A percentile compares a stretch with the other conserved stretches of the same genome.
Conservation (phyloP, 2,888 invertebrate species). For the Chromoteleia sp. region DNA sequence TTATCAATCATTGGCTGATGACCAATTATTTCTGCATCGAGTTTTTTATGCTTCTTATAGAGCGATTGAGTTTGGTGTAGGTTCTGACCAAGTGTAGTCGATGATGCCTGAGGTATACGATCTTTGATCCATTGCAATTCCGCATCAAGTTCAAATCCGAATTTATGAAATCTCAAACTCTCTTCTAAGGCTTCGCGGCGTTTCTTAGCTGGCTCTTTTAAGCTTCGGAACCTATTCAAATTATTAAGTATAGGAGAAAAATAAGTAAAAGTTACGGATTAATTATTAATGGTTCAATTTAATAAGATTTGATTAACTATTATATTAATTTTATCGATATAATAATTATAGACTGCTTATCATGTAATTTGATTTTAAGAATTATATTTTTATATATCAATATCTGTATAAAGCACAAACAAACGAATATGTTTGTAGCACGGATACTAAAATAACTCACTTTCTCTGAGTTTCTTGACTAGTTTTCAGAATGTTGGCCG, state of each 20-base stretch:
- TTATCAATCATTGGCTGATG: slow-evolving; percentile 94
- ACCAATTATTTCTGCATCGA: slow-evolving; percentile 94
- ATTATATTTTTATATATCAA: too few species aligned
- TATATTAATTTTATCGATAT: too few species aligned
- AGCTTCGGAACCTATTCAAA: slow-evolving; percentile 87
- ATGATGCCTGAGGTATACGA: slow-evolving; percentile 92
- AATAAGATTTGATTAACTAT: not conserved
- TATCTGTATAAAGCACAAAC: slow-evolving; percentile 2
- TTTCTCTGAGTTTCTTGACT: slow-evolving; percentile 90
- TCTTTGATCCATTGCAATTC: slow-evolving; percentile 98
- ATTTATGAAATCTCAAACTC: slow-evolving; percentile 94
- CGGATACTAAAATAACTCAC: too few species aligned
- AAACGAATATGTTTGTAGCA: not conserved
- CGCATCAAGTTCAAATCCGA: slow-evolving; percentile 95
- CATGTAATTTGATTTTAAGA: too few species aligned
- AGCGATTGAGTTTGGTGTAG: slow-evolving; percentile 96
- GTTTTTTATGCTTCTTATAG: slow-evolving; percentile 96
- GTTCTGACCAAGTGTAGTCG: slow-evolving; percentile 91
- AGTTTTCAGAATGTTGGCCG: slow-evolving; percentile 92
- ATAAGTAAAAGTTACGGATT: too few species aligned
- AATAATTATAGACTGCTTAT: too few species aligned
- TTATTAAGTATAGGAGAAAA: not conserved
- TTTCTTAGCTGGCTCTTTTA: slow-evolving; percentile 90
- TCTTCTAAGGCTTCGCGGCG: slow-evolving; percentile 93
- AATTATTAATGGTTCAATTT: too few species aligned